These are phyloP conservation scores for Gobio gobio DNA, from an alignment of 2,113 vertebrate genomes.

Conservation along the genomic window DNA sequence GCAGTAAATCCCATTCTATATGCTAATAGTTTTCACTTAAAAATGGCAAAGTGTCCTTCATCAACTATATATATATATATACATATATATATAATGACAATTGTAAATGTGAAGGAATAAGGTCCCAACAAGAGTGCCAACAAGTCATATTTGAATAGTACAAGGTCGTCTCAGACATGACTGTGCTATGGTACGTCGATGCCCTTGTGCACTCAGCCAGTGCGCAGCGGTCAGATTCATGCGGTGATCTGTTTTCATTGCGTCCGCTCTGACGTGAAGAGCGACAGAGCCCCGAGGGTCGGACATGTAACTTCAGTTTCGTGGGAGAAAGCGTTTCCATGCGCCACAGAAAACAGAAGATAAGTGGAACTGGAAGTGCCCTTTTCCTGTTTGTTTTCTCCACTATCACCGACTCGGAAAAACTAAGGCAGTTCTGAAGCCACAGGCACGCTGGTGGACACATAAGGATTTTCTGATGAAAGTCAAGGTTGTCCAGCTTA, in stretches of 20 bases:
- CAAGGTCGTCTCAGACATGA: constrained; percentile 34
- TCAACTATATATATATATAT: too few species aligned
- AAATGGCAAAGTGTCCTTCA: not conserved
- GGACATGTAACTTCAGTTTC: constrained; percentile 33
- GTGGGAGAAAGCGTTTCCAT: constrained; percentile 27
- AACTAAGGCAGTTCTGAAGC: constrained; percentile 16
- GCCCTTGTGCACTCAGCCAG: constrained; percentile 31
- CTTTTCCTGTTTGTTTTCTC: constrained; percentile 10
- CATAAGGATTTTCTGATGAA: constrained; percentile 33
- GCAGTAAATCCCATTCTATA: not conserved
- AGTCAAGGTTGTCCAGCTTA: constrained; percentile 30
- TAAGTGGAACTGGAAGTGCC: constrained; percentile 31
- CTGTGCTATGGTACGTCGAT: constrained; percentile 13
- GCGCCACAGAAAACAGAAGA: constrained; percentile 9
- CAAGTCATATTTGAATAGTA: not conserved
- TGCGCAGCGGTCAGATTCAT: constrained; percentile 30
- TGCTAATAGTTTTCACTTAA: not conserved
- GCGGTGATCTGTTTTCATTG: constrained; percentile 35
- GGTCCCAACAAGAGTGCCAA: constrained; percentile 3
- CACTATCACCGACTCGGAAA: constrained; percentile 8
- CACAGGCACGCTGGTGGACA: constrained; percentile 27
- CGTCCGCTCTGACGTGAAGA: constrained; percentile 43
- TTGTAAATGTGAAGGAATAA: not conserved
- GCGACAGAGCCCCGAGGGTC: constrained; percentile 35
- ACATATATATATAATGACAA: not conserved